These are phyloP conservation scores for Medauroidea extradentata DNA, from an alignment of 1,140 invertebrate species.

Conservation along the genomic window DNA sequence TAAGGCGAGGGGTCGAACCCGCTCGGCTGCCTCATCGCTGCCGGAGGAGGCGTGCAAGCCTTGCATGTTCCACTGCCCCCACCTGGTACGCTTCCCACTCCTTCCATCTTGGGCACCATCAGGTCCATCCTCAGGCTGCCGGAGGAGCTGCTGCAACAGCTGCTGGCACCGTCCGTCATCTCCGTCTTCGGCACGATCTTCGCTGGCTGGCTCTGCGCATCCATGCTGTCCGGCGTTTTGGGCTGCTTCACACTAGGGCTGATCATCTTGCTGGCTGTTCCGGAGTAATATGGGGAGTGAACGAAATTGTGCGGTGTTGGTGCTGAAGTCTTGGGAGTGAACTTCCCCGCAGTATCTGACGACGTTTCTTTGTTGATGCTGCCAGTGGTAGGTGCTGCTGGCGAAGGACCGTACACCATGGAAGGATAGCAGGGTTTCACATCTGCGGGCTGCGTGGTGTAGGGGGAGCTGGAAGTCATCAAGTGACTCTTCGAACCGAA, in stretches of 20 bases:
- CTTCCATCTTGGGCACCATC: constrained; percentile 59
- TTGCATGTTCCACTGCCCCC: not conserved
- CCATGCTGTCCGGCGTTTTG: constrained; percentile 47
- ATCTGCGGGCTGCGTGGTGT: constrained; percentile 17
- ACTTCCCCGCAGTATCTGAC: constrained; percentile 1
- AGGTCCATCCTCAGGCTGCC: constrained; percentile 43
- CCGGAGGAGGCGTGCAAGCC: constrained; percentile 25
- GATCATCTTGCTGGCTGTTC: constrained; percentile 13
- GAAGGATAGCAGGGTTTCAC: constrained; percentile 28
- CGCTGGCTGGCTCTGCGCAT: constrained; percentile 9
- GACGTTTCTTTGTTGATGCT: not conserved
- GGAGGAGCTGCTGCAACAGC: constrained; percentile 50
- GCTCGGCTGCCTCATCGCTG: constrained; percentile 34
- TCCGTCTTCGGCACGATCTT: constrained; percentile 49
- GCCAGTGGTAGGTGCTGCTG: not conserved
- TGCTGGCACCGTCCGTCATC: constrained; percentile 36
- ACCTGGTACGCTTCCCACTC: constrained; percentile 39
- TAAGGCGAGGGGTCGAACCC: constrained; percentile 49
- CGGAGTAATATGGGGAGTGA: constrained; percentile 25
- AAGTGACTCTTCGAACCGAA: constrained; percentile 9
- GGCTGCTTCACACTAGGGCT: constrained; percentile 50
- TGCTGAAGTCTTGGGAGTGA: not conserved
- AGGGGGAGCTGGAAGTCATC: constrained; percentile 6
- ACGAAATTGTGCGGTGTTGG: constrained; percentile 2
- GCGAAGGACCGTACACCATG: constrained; percentile 1